phyloP scores from a whole-genome alignment of 2,888 invertebrate genomes.

The Idaea aversata region DNA sequence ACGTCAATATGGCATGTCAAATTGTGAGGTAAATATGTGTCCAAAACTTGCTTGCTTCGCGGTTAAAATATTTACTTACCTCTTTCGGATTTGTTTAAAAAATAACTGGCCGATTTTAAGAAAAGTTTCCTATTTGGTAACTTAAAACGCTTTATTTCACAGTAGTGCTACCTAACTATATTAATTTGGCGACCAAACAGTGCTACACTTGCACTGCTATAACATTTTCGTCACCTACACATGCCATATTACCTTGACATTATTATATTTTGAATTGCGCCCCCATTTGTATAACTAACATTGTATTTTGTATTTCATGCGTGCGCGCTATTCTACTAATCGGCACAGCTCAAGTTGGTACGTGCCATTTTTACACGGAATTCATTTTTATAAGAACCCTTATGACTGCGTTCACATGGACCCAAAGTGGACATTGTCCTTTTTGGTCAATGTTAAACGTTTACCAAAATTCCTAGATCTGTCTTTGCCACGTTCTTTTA shows the following conservation, averaged over 20 bases:
- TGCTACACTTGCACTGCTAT: neutral
- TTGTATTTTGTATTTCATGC: conserved; percentile 74
- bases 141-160: neutral
- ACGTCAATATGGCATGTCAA: neutral
- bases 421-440: neutral
- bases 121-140: no score
- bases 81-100: neutral
- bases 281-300: conserved; percentile 19
- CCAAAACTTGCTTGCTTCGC: neutral
- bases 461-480: neutral
- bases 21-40: neutral
- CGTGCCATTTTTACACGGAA: conserved; percentile 35
- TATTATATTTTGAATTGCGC: neutral
- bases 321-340: conserved; percentile 33
- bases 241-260: neutral
- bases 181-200: neutral
- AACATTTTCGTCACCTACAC: neutral
- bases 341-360: conserved; percentile 78
- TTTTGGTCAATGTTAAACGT: neutral
- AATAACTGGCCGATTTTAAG: neutral
- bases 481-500: neutral
- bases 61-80: neutral
- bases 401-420: neutral
- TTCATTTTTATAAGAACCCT: no score
- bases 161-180: no score